phyloP scores from a whole-genome alignment of 2,888 invertebrate species.

The Tricholauxania praeusta region DNA sequence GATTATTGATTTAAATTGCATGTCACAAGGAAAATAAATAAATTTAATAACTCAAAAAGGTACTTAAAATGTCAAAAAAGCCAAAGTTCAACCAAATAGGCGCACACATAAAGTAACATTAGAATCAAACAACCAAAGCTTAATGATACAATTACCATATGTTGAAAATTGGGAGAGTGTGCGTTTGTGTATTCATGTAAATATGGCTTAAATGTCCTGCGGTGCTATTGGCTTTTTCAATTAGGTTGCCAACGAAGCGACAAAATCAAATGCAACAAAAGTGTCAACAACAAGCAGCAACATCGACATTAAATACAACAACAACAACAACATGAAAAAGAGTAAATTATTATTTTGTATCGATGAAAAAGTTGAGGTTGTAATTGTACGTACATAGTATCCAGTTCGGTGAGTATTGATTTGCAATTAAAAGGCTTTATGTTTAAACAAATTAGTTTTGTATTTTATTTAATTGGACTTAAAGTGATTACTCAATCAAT shows the following conservation, averaged over 20 bases:
- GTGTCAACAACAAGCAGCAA: conserved; percentile 26
- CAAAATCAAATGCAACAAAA: conserved; percentile 40
- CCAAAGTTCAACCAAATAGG: no score
- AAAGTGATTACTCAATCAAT: conserved; percentile 8
- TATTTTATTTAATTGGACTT: conserved; percentile 17
- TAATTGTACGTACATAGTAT: no score
- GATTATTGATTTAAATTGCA: no score
- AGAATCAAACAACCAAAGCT: no score
- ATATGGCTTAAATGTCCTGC: conserved; percentile 45
- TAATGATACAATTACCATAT: no score
- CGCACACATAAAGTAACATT: no score
- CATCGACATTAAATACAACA: conserved; percentile 28
- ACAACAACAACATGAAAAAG: conserved; percentile 18
- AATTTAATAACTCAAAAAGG: no score
- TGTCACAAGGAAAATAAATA: no score
- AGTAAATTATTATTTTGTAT: no score
- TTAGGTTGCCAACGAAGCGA: conserved; percentile 45
- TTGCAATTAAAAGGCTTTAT: conserved; percentile 3
- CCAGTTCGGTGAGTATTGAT: background rate
- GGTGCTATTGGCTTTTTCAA: conserved; percentile 47
- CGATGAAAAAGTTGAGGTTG: no score
- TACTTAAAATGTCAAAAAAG: no score
- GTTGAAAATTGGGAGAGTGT: conserved; percentile 28
- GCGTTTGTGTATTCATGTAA: conserved; percentile 24
- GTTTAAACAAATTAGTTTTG: conserved; percentile 16